phyloP scores from a whole-genome alignment of 2,113 vertebrate genomes.

The Grammomys surdaster region DNA sequence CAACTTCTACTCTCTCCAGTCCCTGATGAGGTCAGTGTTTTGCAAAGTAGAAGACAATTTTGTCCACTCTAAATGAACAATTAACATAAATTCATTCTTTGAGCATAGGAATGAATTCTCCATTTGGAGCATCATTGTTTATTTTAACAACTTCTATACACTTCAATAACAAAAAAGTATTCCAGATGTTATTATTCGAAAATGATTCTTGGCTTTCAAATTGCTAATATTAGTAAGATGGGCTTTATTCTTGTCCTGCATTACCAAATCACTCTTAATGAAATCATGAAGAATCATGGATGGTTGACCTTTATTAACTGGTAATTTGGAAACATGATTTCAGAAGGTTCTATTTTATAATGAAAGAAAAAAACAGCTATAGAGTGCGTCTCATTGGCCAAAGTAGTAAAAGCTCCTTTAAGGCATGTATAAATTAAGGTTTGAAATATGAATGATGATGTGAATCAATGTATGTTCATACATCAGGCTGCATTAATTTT shows the following conservation, averaged over 20 bases:
- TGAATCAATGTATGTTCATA: conserved; percentile 31
- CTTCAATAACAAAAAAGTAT: conserved; percentile 77
- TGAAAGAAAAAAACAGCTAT: not conserved
- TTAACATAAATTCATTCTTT: conserved; percentile 79
- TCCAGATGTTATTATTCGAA: conserved; percentile 68
- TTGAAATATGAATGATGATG: conserved; percentile 16
- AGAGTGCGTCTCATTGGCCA: conserved; percentile 35
- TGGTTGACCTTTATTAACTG: conserved; percentile 78
- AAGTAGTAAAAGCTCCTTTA: not conserved
- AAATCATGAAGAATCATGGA: conserved; percentile 61
- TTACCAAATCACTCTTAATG: conserved; percentile 75
- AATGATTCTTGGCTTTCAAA: conserved; percentile 74
- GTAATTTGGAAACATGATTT: conserved; percentile 76
- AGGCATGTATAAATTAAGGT: conserved; percentile 59
- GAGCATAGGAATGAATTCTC: conserved; percentile 63
- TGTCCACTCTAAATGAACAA: conserved; percentile 74
- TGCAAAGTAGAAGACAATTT: conserved; percentile 73
- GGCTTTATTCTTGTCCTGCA: conserved; percentile 68
- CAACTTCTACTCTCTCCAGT: conserved; percentile 52
- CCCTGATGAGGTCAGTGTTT: conserved; percentile 66
- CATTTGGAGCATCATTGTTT: conserved; percentile 68
- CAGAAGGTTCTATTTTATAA: conserved; percentile 55
- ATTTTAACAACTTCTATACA: conserved; percentile 76
- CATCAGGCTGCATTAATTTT: conserved; percentile 46
- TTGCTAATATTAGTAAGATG: conserved; percentile 78